A percentile compares a stretch with the other conserved stretches of the same genome.
These are phyloP conservation scores for Hydractinia symbiolongicarpus DNA, from an alignment of 30 jellyfish, hydroid and myxozoan genomes.

Conservation along the genomic window DNA sequence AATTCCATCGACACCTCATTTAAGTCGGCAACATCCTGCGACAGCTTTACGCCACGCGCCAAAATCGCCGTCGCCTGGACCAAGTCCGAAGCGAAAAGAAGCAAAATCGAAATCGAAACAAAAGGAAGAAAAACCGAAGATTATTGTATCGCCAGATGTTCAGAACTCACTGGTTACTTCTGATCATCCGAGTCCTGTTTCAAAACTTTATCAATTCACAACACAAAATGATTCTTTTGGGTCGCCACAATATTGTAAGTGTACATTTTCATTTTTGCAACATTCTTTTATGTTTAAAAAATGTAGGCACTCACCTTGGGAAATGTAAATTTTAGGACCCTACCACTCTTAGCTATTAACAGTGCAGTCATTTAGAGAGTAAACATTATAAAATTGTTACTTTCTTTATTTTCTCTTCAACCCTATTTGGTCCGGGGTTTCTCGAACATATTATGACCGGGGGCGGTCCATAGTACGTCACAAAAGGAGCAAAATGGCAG, in stretches of 20 bases:
- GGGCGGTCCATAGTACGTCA: too few relatives aligned
- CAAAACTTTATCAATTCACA: conserved; percentile 31
- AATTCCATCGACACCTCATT: conserved; percentile 88
- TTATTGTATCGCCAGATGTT: neutral
- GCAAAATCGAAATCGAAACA: neutral
- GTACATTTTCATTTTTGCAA: neutral
- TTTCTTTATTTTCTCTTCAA: too few relatives aligned
- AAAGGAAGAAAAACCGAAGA: neutral
- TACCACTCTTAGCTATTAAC: too few relatives aligned
- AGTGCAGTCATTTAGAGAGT: too few relatives aligned
- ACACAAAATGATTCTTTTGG: conserved; percentile 41
- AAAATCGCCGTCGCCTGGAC: conserved; percentile 40
- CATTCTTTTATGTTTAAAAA: too few relatives aligned
- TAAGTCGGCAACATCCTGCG: conserved; percentile 91
- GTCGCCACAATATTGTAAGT: conserved; percentile 12
- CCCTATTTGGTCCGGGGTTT: too few relatives aligned
- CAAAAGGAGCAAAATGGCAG: too few relatives aligned
- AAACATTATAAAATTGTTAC: too few relatives aligned
- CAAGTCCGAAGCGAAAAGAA: conserved; percentile 27
- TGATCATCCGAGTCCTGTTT: conserved; percentile 25
- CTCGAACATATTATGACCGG: too few relatives aligned
- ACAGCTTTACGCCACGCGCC: conserved; percentile 37
- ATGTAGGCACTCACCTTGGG: too few relatives aligned
- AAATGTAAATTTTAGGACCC: too few relatives aligned
- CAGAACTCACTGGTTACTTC: neutral